phyloP scores from a whole-genome alignment of 1,140 invertebrate genomes.

The Cephus cinctus region DNA sequence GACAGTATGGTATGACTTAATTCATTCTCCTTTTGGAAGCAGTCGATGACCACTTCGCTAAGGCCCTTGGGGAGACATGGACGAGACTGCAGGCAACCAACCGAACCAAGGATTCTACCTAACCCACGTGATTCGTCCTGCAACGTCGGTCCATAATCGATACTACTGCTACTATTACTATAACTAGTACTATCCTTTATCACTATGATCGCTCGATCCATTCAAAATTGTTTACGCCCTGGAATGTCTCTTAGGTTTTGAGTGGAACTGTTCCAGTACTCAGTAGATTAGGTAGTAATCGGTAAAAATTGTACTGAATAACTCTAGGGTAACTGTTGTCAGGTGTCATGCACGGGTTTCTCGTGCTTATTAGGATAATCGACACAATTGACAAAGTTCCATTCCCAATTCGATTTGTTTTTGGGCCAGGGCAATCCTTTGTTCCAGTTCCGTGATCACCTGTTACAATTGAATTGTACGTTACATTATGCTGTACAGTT shows the following conservation, averaged over 20 bases:
- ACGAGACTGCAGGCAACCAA: constrained; percentile 71
- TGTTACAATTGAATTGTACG: too few species aligned
- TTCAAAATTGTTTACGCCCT: neutral
- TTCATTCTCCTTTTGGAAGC: constrained; percentile 27
- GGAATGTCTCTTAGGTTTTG: constrained; percentile 4
- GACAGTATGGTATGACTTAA: too few species aligned
- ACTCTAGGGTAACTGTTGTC: too few species aligned
- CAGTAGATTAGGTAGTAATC: constrained; percentile 22
- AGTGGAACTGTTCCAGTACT: constrained; percentile 21
- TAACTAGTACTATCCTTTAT: neutral
- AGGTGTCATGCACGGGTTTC: too few species aligned
- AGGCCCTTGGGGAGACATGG: constrained; percentile 94
- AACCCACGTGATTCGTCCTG: constrained; percentile 25
- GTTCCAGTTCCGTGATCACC: too few species aligned
- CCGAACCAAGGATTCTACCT: constrained; percentile 49
- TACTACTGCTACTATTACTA: constrained; percentile 1
- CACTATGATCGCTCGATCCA: neutral
- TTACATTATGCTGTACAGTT: too few species aligned
- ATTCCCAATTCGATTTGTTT: too few species aligned
- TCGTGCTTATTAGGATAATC: too few species aligned
- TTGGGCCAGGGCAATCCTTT: too few species aligned
- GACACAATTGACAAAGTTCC: too few species aligned
- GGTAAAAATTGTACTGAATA: constrained; percentile 22
- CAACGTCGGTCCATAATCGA: neutral
- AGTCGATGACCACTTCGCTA: constrained; percentile 96